Evolutionary conservation across 2,797 vertebrate species (phyloP), one percentile per base, ranked within the genome.

Genomic region (Sandelia bainsii): DNA sequence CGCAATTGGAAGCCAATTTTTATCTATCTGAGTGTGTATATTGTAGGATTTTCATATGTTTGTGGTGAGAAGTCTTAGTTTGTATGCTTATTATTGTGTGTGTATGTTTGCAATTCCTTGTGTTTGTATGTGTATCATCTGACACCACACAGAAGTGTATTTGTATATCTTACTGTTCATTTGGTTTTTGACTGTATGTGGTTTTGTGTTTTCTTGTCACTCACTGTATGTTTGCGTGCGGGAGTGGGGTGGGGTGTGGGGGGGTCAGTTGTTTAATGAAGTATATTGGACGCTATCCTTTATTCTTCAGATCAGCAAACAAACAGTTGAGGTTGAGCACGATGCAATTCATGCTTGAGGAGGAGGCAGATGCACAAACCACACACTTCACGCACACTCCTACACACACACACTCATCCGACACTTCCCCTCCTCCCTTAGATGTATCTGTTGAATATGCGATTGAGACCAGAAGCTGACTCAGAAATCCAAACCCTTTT

Each of bases 21-120:
- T 93, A 91, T 93, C 87, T 86, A 29, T 45, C 54, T 75, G 59
- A 37, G 16, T 66, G 40, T 67, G 51, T 59, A 40, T 46, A 49
- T n/a, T 50, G 45, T 60, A 17, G 48, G 25, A 46, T 34, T 13
- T 69, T 45, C 44, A 20, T 54, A 20, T 72, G 58, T 59, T 8
- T 54, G 29, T 32, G 17, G 14, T 25, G 20, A 62, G 42, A 34
- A 32, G 8, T 32, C 29, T 60, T 53, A 45, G 51, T 60, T 60
- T 62, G 6, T 51, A 14, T 54, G 4, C 23, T 46, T 80, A 40
- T 32, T 5, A 14, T 20, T 5, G 17, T 52, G 16, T 32, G 12
- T 44, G 20, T 49, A 2, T 5, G 22, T 9, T 32, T 51, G 7
- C 34, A 23, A 68, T 37, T 34, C 8, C 6, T 40, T 66, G 34